Evolutionary conservation across 2,888 invertebrate species (phyloP).

Genomic region (Augiades crinisus): DNA sequence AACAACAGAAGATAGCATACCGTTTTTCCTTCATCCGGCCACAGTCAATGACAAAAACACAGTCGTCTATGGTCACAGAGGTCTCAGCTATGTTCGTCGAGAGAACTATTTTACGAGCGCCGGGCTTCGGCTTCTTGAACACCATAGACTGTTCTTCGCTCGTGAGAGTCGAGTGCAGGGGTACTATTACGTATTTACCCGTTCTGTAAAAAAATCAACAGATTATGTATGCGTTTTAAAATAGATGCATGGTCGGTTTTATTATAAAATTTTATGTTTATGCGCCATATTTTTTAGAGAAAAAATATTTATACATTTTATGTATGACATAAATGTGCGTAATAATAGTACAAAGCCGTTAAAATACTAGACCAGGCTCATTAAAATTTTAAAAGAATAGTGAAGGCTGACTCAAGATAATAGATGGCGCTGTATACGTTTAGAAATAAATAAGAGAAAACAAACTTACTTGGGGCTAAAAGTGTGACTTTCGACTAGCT

Average conservation of each 20-base stretch:
- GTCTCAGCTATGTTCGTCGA: slow-evolving; percentile 98
- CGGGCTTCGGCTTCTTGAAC: slow-evolving; percentile 84
- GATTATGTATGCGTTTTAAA: neutral
- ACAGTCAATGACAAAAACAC: slow-evolving; percentile 95
- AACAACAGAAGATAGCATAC: slow-evolving; percentile 39
- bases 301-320: too few relatives aligned
- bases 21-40: slow-evolving; percentile 96
- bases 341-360: too few relatives aligned
- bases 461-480: slow-evolving; percentile 81
- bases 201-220: slow-evolving; percentile 50
- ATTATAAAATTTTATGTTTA: too few relatives aligned
- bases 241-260: too few relatives aligned
- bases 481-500: slow-evolving; percentile 83
- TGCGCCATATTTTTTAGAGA: too few relatives aligned
- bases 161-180: slow-evolving; percentile 92
- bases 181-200: slow-evolving; percentile 87
- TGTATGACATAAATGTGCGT: too few relatives aligned
- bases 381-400: too few relatives aligned
- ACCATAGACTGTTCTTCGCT: slow-evolving; percentile 92
- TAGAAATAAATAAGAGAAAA: neutral
- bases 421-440: too few relatives aligned
- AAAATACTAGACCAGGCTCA: too few relatives aligned
- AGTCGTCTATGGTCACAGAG: slow-evolving; percentile 97
- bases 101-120: slow-evolving; percentile 92
- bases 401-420: too few relatives aligned